phyloP scores from a whole-genome alignment of 2,797 vertebrate genomes.

The Parambassis ranga region DNA sequence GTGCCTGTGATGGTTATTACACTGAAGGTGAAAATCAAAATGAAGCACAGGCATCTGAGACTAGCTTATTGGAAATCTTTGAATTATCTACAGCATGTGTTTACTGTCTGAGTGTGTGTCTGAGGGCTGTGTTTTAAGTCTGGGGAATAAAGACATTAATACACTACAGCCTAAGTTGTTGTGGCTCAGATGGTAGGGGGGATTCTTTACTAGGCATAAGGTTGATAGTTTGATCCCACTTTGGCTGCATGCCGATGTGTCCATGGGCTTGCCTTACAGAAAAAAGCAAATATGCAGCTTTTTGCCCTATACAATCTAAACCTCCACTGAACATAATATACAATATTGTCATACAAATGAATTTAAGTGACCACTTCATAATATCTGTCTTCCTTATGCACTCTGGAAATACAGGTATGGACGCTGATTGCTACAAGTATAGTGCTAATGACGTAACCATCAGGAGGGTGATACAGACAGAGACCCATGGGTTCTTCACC shows the following conservation, averaged over 20 bases:
- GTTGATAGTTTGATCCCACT: too few species aligned
- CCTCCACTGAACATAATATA: too few species aligned
- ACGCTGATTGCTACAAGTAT: too few species aligned
- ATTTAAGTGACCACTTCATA: background rate
- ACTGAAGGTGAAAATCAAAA: slow-evolving; percentile 53
- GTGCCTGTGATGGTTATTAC: slow-evolving; percentile 43
- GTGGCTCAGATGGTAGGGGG: too few species aligned
- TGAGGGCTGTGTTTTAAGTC: slow-evolving; percentile 1
- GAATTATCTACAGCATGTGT: slow-evolving; percentile 3
- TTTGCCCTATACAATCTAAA: too few species aligned
- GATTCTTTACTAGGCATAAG: too few species aligned
- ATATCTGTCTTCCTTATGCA: background rate
- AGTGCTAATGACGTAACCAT: background rate
- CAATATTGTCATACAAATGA: slow-evolving; percentile 3
- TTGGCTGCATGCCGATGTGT: too few species aligned
- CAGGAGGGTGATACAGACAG: background rate
- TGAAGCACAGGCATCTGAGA: slow-evolving; percentile 39
- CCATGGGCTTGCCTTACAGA: too few species aligned
- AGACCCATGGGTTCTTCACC: background rate
- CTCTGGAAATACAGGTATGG: too few species aligned
- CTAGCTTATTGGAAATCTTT: slow-evolving; percentile 34
- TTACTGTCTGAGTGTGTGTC: background rate
- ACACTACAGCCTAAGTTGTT: background rate
- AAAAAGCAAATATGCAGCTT: too few species aligned
- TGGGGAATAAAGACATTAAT: background rate